Evolutionary conservation across 2,888 invertebrate genomes (phyloP).

Genomic region (Amorpha juglandis): DNA sequence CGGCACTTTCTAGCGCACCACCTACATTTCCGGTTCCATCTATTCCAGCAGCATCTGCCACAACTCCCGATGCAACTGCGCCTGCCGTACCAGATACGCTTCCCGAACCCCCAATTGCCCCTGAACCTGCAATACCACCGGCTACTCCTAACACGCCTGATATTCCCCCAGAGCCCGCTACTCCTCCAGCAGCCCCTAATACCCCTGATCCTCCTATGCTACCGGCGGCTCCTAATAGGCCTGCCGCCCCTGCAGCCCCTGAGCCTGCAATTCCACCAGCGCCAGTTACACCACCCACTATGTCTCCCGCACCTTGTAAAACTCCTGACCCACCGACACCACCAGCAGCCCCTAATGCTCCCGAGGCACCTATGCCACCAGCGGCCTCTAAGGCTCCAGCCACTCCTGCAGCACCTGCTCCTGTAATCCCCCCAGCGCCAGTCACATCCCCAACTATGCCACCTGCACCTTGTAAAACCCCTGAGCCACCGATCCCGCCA

Average conservation of each 20-base stretch:
- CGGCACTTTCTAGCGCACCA: background rate
- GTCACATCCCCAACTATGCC: background rate
- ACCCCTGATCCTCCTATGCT: constrained; percentile 32
- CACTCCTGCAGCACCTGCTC: background rate
- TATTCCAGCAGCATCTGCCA: constrained; percentile 13
- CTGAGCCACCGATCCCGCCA: constrained; percentile 3
- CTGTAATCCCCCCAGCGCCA: background rate
- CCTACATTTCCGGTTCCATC: background rate
- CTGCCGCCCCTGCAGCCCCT: constrained; percentile 28
- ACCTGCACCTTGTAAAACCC: background rate
- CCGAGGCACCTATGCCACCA: constrained; percentile 14
- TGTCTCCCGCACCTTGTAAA: constrained; percentile 6
- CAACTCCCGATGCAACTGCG: background rate
- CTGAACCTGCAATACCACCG: constrained; percentile 1
- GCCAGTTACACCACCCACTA: constrained; percentile 11
- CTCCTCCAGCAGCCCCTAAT: constrained; percentile 33
- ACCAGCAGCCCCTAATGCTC: constrained; percentile 16
- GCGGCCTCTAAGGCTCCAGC: constrained; percentile 23
- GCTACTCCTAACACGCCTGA: constrained; percentile 14
- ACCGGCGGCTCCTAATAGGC: constrained; percentile 27
- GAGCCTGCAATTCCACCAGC: constrained; percentile 24
- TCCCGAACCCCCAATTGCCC: background rate
- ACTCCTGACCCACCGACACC: constrained; percentile 15
- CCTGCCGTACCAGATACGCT: background rate
- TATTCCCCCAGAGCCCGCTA: constrained; percentile 30